Base-by-base conservation (phyloP, 2,113 vertebrate genomes). In the Cyanistes caeruleus region DNA sequence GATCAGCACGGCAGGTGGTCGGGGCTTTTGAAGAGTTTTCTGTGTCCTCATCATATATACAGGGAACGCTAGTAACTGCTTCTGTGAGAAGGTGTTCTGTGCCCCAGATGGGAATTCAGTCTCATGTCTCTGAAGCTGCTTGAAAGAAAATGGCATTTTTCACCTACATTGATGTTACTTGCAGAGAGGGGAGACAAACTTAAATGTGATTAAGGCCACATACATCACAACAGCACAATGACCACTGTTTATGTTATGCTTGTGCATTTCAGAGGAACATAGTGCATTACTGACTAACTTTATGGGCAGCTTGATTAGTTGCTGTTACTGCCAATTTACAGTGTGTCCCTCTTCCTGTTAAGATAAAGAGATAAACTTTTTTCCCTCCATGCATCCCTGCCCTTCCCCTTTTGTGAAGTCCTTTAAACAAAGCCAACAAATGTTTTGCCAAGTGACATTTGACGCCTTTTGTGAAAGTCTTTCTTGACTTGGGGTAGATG, bases 391-490 rank as follows among this genome's bases (percentile, higher is more conserved):
- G 0, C 14, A 68, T 43, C 4, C 22, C 13, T 15, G 2, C 8
- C 19, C 41, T 18, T 82, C 16, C n/a, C 4, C 33, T n/a, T 80
- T 92, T 80, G 22, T 62, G 25, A 92, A 93, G 28, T 52, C 60
- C 41, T 77, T 67, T 89, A 77, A 85, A 78, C 81, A 96, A 96
- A 96, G 75, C 10, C 25, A 92, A 35, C 64, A 90, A 52, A 76
- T 23, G 11, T 72, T 84, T 79, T 95, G 80, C 80, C 53, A 91
- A 89, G 53, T 87, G 83, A 63, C 64, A 85, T 86, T 76, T 95
- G 95, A 87, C 17, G n/a, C 55, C 84, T 95, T 92, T 92, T 56
- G 53, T 75, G 53, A 73, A 93, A 93, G 72, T 55, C 35, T 3
- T 8, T 1, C 2, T 56, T 89, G 64, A 55, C n/a, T 76, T 63